Evolutionary conservation across 2,113 vertebrate species (phyloP).

Genomic region (Carassius auratus): DNA sequence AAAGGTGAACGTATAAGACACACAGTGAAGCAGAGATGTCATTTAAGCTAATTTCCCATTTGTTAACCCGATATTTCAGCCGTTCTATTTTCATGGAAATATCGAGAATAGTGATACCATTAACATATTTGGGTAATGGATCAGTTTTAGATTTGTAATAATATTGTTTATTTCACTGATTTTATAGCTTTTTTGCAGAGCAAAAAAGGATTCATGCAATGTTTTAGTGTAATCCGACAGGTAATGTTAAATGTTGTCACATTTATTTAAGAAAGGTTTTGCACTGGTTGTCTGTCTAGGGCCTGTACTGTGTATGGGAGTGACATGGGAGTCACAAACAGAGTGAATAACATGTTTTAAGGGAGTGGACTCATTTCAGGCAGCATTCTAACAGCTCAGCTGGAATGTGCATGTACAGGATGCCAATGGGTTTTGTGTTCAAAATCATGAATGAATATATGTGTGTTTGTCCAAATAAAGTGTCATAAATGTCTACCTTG

Average conservation of each 20-base stretch:
- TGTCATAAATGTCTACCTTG: neutral
- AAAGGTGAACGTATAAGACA: neutral
- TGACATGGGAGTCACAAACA: conserved; percentile 40
- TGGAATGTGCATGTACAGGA: conserved; percentile 43
- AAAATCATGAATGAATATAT: neutral
- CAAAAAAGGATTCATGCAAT: conserved; percentile 30
- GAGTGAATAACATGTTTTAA: conserved; percentile 18
- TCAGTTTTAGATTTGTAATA: neutral
- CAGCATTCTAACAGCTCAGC: neutral
- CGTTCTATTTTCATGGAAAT: conserved; percentile 7
- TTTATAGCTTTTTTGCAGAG: conserved; percentile 30
- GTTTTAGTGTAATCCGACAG: neutral
- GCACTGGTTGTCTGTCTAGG: conserved; percentile 14
- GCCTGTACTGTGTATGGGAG: conserved; percentile 48
- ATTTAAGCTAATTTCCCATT: conserved; percentile 15
- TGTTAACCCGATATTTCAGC: neutral
- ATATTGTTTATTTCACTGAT: neutral
- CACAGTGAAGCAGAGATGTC: neutral
- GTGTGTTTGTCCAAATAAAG: neutral
- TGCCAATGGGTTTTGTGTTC: neutral
- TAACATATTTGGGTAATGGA: neutral
- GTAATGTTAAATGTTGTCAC: neutral
- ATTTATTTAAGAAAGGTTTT: neutral
- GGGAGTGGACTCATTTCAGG: neutral
- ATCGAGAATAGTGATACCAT: neutral